Base-by-base conservation (phyloP, 2,113 vertebrate species). In the Tetrao urogallus region DNA sequence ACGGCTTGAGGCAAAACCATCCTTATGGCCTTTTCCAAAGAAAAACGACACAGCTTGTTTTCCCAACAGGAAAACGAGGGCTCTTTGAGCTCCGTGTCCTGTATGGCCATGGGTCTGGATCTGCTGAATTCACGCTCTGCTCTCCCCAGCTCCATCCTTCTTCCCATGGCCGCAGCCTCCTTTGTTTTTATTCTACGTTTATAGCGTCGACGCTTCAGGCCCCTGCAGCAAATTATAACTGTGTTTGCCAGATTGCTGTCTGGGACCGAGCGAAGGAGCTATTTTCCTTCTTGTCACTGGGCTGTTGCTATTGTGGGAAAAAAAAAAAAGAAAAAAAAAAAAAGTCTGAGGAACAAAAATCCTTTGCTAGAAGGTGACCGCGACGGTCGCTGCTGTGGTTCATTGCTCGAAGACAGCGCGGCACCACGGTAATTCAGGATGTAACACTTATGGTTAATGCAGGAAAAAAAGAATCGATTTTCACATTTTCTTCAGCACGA, bases 191-290 rank as follows among this genome's bases (percentile, higher is more conserved):
- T 70, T 96, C 96, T 94, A 86, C 92, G 58, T 93, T 97, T 96
- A 77, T 84, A 90, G 56, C 54, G 32, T 40, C 13, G 3, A 79
- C 81, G 70, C 40, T 89, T 76, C 89, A 93, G 87, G 84, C 70
- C 82, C 45, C 34, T 96, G 92, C 87, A 95, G 94, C 83, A 96
- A 97, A 97, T 97, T 94, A 76, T 47, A 86, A 38, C 30, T 86
- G 93, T 96, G 79, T 97, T 97, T 96, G 94, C 92, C 96, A 96
- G 92, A 28, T 69, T 73, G 89, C 89, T 43, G 92, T 95, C 92
- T 91, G 87, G 86, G 84, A 70, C 70, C 50, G 79, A 93, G 65
- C 48, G 90, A 88, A 88, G 88, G 43, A 2, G 10, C 66, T 96
- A 83, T 91, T 97, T 94, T 94, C 96, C 93, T 72, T 8, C 6